Base-by-base conservation (phyloP, 2,797 vertebrate genomes). In the Acanthurus tractus region DNA sequence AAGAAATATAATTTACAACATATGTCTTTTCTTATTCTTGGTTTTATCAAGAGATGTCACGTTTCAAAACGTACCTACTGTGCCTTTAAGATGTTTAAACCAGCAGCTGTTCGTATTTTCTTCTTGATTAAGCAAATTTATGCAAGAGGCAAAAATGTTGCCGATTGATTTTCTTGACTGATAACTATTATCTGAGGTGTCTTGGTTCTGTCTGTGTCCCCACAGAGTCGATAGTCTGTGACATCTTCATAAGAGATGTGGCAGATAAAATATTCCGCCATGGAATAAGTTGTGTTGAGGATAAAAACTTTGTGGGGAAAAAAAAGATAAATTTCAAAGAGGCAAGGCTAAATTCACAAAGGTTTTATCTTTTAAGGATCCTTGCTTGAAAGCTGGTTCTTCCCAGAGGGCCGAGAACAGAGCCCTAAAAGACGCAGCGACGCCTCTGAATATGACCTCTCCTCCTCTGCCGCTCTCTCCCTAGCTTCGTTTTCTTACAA, bases 401-500 rank as follows among this genome's bases (percentile, higher is more conserved):
- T 81, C 79, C 76, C 79, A 14, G 53, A 62, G 62, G 81, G 67
- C 74, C 6, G 6, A 76, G 75, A 74, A 77, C 75, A 68, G 79
- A 74, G 72, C 38, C 63, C 66, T 78, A 69, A 81, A 67, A 73
- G 76, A 75, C 8, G 15, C 59, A 49, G 63, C 8, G 3, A 63
- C 63, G 71, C 69, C 61, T 78, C 63, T 23, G 65, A 82, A 80
- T 82, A 49, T 72, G 86, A 83, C 82, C 83, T 78, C 73, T 64
- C 52, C 69, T 72, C 76, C 70, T 56, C 46, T 59, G 56, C 25
- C 11, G 15, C 50, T 29, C 49, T 73, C 62, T 76, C 45, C 13
- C 66, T 76, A 81, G 71, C 81, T 50, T 75, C 48, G 13, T 63
- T 71, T 78, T 69, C 65, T 65, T 76, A 71, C 74, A 82, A 74